Evolutionary conservation across 1,140 invertebrate species (phyloP), one percentile per base, ranked within the genome.

Genomic region (Luehdorfia chinensis): DNA sequence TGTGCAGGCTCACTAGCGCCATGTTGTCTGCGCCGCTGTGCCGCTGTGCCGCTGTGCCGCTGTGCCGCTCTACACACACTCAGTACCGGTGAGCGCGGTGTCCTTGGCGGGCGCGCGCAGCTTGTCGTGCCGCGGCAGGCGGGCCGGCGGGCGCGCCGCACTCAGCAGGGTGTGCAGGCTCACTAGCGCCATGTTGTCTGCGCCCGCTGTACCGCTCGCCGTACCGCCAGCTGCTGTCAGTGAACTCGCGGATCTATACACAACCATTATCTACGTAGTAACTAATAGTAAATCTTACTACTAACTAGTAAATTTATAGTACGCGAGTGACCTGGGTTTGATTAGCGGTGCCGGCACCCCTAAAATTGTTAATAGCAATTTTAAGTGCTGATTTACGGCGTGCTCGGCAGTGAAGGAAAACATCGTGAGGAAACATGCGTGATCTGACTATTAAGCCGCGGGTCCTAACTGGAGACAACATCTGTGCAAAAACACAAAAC

Each of bases 1-100:
- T 72, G 56, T 78, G 77, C 39, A 78, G 64, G 41, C 69, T 74
- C 23, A 80, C 76, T 16, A 75, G 61, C 48, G 73, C 66, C 62
- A 77, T 55, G 43, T 56, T 77, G 54, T 77, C 74, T 7, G 61
- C 23, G 23, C 23, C 23, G 6, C 6, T n/a, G 23, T n/a, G 7
- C 6, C 23, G 3, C 7, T 7, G 3, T 3, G 19, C 23, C n/a
- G n/a, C n/a, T n/a, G n/a, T n/a, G n/a, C 23, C 0, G 51, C 41
- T 25, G 57, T 52, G 39, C 34, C 19, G 8, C 50, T 39, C 12
- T 6, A 36, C 5, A n/a, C 19, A 11, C 36, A n/a, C 19, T 4
- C 19, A 1, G 39, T 47, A 81, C 73, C 67, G 1, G 65, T 61
- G 13, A 76, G 59, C 1, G 66, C 44, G 23, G 57, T 55, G 11